Evolutionary conservation across 2,888 invertebrate species (phyloP).

Genomic region (Microplitis deprimator): DNA sequence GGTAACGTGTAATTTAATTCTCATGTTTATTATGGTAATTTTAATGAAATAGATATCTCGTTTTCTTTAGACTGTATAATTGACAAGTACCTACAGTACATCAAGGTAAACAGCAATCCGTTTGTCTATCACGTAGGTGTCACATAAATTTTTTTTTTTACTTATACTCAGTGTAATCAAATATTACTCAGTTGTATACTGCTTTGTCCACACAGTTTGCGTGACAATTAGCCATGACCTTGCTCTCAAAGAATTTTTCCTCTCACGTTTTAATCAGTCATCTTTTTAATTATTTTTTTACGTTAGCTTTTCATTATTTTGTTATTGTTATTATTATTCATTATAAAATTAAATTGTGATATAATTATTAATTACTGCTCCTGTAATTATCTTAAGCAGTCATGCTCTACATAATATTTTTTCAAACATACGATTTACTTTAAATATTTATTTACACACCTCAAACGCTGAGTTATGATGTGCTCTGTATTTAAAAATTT

Average conservation of each 20-base stretch:
- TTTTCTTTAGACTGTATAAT: constrained; percentile 4
- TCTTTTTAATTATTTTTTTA: background rate
- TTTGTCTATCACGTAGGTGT: constrained; percentile 59
- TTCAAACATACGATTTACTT: too few relatives aligned
- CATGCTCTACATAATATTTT: background rate
- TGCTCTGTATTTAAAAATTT: too few relatives aligned
- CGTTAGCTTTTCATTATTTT: background rate
- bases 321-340: background rate
- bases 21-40: constrained; percentile 4
- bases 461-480: too few relatives aligned
- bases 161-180: constrained; percentile 3
- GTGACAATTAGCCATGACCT: constrained; percentile 17
- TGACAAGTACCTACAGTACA: constrained; percentile 1
- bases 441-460: too few relatives aligned
- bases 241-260: background rate
- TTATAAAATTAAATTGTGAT: background rate
- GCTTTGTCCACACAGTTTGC: constrained; percentile 8
- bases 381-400: background rate
- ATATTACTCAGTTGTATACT: background rate
- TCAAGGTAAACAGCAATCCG: constrained; percentile 66
- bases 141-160: constrained; percentile 35
- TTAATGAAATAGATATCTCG: background rate
- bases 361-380: background rate
- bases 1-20: background rate
- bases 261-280: background rate